Evolutionary conservation across 2,888 invertebrate genomes (phyloP), one percentile per base, ranked within the genome.

Genomic region (Cotesia congregata): DNA sequence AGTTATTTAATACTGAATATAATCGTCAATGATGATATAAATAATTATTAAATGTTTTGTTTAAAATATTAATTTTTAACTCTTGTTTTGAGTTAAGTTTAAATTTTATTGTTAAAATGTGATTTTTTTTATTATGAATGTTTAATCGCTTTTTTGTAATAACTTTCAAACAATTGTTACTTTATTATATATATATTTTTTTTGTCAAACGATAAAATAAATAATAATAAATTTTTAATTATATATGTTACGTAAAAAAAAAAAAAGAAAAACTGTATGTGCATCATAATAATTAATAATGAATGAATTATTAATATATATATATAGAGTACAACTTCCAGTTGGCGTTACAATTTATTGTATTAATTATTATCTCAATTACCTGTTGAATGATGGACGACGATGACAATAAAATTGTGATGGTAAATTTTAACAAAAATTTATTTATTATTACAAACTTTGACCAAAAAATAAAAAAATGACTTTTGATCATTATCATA

Each of bases 341-440:
- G 17, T 65, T 65, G 3, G 30, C 12, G 65, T 65, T 30, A 30
- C 20, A 20, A 12, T 38, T 30, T 65, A 65, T 20, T 30, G 65
- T 20, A 65, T 30, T 62, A 20, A 30, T 30, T 65, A 30, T 65
- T 59, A 59, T 30, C 41, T 65, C 20, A 73, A 41, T 64, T 72
- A 50, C 41, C 41, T 72, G 30, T 65, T 73, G 12, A 59, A 73
- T 38, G 67, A 67, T 67, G 73, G 40, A 73, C 73, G 73, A 59
- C 20, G 65, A 73, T n/a, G 73, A 67, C 73, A 73, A 67, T 41
- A 73, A 73, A 67, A 50, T 50, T 50, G 50, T 50, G 50, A 50
- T 50, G 50, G 12, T 65, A 65, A 67, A 50, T 30, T 59, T 30
- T 15, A 67, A 41, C 40, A 12, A 12, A 41, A 65, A 40, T 9